Conservation (phyloP, 2,797 vertebrate genomes). For the Acipenser oxyrinchus region DNA sequence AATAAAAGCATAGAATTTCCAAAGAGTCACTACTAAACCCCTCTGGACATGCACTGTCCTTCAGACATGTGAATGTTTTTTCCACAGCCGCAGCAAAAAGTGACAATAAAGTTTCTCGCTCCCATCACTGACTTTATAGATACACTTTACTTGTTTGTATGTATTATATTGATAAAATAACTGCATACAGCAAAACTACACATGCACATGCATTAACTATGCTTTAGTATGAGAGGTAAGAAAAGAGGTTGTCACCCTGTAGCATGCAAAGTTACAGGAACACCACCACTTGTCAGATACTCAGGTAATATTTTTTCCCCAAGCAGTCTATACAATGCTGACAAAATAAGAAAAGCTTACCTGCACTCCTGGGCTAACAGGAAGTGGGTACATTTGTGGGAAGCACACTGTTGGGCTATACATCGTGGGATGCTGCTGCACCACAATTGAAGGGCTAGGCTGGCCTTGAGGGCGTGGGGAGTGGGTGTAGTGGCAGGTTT, state of each 20-base stretch:
- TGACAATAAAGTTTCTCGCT: no score
- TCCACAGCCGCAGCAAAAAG: no score
- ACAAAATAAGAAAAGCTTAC: slow-evolving; percentile 51
- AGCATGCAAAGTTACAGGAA: not conserved
- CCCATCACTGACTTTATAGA: no score
- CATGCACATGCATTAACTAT: no score
- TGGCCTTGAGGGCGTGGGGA: slow-evolving; percentile 93
- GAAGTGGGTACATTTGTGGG: slow-evolving; percentile 95
- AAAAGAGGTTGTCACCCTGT: not conserved
- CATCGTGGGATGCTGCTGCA: slow-evolving; percentile 84
- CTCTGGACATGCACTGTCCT: no score
- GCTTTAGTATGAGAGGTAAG: not conserved
- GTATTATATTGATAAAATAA: no score
- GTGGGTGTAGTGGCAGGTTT: slow-evolving; percentile 96
- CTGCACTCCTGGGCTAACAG: slow-evolving; percentile 96
- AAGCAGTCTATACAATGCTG: not conserved
- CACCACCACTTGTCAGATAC: not conserved
- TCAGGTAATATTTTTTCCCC: not conserved
- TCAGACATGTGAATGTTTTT: no score
- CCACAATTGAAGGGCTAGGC: slow-evolving; percentile 92
- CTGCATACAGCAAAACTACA: no score
- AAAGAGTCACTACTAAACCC: no score
- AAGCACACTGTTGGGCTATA: slow-evolving; percentile 94
- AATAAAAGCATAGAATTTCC: no score
- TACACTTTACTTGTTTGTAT: no score